Evolutionary conservation across 92 coral and sea anemone species (phyloP).

Genomic region (Micromussa lordhowensis): DNA sequence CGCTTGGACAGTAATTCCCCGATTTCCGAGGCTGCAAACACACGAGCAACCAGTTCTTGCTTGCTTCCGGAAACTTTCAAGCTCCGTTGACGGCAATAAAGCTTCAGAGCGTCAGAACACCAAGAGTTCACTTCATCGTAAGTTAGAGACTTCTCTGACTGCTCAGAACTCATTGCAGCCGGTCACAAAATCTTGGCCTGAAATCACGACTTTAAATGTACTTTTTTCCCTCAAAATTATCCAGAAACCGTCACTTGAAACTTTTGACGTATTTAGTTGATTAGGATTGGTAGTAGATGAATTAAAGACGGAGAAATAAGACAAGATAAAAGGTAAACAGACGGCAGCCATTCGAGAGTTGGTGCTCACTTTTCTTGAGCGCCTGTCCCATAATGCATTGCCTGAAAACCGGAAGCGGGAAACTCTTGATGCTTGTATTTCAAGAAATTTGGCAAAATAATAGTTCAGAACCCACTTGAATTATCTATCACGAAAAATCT

Average conservation of each 20-base stretch:
- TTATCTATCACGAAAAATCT: too few relatives aligned
- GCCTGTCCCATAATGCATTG: too few relatives aligned
- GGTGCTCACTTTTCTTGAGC: too few relatives aligned
- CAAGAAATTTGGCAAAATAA: too few relatives aligned
- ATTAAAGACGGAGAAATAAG: slow-evolving; percentile 20
- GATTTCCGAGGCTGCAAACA: slow-evolving; percentile 42
- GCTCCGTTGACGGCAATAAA: not conserved
- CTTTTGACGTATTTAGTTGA: slow-evolving; percentile 7
- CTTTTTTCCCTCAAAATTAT: slow-evolving; percentile 13
- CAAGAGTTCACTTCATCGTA: slow-evolving; percentile 20
- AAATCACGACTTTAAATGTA: slow-evolving; percentile 16
- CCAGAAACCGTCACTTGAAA: slow-evolving; percentile 5
- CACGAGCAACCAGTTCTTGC: slow-evolving; percentile 49
- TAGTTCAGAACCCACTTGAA: too few relatives aligned
- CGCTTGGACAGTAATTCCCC: slow-evolving; percentile 40
- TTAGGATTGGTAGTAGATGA: slow-evolving; percentile 16
- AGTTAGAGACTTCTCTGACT: slow-evolving; percentile 24
- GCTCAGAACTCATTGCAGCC: slow-evolving; percentile 1
- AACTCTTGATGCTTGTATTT: too few relatives aligned
- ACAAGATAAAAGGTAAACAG: slow-evolving; percentile 15
- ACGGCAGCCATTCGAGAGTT: too few relatives aligned
- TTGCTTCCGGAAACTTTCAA: slow-evolving; percentile 34
- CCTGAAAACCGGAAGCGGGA: too few relatives aligned
- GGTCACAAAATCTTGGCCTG: slow-evolving; percentile 18
- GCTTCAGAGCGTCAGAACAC: too few relatives aligned